Percentiles rank a stretch among this genome's conserved stretches.
phyloP scores from a whole-genome alignment of 2,888 invertebrate species.

The Cheilosia vulpina region DNA sequence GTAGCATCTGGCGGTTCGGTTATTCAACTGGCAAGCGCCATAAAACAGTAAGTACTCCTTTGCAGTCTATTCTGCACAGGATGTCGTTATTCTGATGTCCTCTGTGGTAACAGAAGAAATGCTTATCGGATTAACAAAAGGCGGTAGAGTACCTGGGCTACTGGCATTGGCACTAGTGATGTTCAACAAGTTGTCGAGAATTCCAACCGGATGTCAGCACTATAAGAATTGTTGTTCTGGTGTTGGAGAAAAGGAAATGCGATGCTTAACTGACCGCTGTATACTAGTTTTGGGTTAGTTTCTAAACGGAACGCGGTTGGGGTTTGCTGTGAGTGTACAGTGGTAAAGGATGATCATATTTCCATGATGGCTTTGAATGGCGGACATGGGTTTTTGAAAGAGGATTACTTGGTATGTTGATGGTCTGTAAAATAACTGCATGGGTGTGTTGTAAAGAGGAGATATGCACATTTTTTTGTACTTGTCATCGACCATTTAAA shows the following conservation, averaged over 20 bases:
- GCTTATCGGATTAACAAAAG: conserved; percentile 19
- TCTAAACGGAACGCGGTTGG: too few relatives aligned
- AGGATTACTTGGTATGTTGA: too few relatives aligned
- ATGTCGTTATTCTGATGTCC: not conserved
- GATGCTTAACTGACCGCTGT: not conserved
- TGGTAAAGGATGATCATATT: too few relatives aligned
- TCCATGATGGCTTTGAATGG: too few relatives aligned
- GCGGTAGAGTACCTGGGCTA: conserved; percentile 1
- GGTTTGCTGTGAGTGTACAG: too few relatives aligned
- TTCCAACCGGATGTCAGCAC: not conserved
- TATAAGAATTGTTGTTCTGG: conserved; percentile 3
- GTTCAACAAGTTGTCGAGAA: conserved; percentile 25
- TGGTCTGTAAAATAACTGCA: too few relatives aligned
- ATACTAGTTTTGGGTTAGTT: not conserved
- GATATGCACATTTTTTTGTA: too few relatives aligned
- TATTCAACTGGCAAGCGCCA: too few relatives aligned
- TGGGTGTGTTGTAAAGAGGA: too few relatives aligned
- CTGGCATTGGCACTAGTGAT: not conserved
- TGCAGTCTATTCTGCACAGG: not conserved
- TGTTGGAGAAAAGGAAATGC: not conserved
- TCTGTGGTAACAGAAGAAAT: not conserved
- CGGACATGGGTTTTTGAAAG: too few relatives aligned
- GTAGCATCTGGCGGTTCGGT: too few relatives aligned
- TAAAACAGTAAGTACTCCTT: not conserved
- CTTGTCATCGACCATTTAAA: too few relatives aligned